These are phyloP conservation scores for Xestia rhomboidea DNA, from an alignment of 2,888 invertebrate species.

Conservation along the genomic window DNA sequence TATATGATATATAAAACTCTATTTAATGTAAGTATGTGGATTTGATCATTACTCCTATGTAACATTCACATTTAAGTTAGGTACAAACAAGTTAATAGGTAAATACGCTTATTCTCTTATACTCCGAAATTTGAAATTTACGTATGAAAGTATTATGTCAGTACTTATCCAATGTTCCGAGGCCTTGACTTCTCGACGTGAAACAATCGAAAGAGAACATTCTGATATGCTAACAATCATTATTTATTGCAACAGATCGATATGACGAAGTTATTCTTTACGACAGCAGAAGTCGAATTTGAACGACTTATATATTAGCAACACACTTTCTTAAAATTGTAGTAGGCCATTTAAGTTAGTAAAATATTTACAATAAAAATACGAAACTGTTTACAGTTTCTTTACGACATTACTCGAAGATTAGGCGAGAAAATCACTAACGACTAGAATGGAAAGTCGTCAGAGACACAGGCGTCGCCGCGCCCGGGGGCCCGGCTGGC, in stretches of 20 bases:
- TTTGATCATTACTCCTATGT: slow-evolving; percentile 73
- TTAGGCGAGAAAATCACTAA: slow-evolving; percentile 88
- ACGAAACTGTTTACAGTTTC: slow-evolving; percentile 87
- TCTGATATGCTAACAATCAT: slow-evolving; percentile 75
- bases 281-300: slow-evolving; percentile 82
- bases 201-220: slow-evolving; percentile 53
- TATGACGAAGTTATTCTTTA: slow-evolving; percentile 71
- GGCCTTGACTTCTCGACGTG: slow-evolving; percentile 44
- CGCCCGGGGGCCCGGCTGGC: slow-evolving; percentile 29
- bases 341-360: slow-evolving; percentile 88
- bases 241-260: slow-evolving; percentile 72
- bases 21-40: slow-evolving; percentile 67
- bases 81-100: slow-evolving; percentile 79
- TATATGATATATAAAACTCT: slow-evolving; percentile 77
- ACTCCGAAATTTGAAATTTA: slow-evolving; percentile 71
- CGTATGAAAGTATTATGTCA: slow-evolving; percentile 72
- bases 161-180: slow-evolving; percentile 59
- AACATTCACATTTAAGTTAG: slow-evolving; percentile 81
- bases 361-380: slow-evolving; percentile 89
- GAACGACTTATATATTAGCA: slow-evolving; percentile 85
- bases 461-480: slow-evolving; percentile 58
- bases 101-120: slow-evolving; percentile 67
- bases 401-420: slow-evolving; percentile 86
- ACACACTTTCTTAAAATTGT: slow-evolving; percentile 85
- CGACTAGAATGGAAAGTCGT: slow-evolving; percentile 80